These are phyloP conservation scores for Melanaphis sacchari DNA, from an alignment of 1,140 invertebrate species.

Conservation along the genomic window DNA sequence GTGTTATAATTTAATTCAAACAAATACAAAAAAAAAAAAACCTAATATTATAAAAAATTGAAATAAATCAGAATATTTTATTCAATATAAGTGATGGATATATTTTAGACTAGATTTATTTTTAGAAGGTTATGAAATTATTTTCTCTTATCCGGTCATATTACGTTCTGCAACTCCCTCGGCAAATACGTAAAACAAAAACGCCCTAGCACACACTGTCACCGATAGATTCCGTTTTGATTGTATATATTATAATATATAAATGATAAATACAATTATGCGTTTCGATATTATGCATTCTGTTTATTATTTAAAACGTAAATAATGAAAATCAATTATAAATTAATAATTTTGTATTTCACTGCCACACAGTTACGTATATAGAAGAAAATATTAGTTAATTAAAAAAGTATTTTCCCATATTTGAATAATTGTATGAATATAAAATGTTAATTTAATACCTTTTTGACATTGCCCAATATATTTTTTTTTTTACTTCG, in stretches of 20 bases:
- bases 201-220: slow-evolving; percentile 32
- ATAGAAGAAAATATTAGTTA: not conserved
- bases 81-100: not conserved
- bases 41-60: not conserved
- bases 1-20: not conserved
- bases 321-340: not conserved
- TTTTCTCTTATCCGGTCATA: slow-evolving; percentile 8
- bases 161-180: not conserved
- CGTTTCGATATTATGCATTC: not conserved
- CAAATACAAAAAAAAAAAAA: not conserved
- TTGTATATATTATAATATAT: not conserved
- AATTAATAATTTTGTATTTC: not conserved
- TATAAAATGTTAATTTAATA: not conserved
- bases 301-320: slow-evolving; percentile 37
- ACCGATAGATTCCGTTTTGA: not conserved
- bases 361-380: not conserved
- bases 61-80: not conserved
- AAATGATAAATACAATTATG: not conserved
- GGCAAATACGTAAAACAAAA: not conserved
- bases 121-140: not conserved
- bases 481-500: not conserved
- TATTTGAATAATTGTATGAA: not conserved
- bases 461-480: not conserved
- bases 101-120: not conserved
- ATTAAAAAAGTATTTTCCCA: not conserved